Evolutionary conservation across 2,113 vertebrate genomes (phyloP).

Genomic region (Clupea harengus): DNA sequence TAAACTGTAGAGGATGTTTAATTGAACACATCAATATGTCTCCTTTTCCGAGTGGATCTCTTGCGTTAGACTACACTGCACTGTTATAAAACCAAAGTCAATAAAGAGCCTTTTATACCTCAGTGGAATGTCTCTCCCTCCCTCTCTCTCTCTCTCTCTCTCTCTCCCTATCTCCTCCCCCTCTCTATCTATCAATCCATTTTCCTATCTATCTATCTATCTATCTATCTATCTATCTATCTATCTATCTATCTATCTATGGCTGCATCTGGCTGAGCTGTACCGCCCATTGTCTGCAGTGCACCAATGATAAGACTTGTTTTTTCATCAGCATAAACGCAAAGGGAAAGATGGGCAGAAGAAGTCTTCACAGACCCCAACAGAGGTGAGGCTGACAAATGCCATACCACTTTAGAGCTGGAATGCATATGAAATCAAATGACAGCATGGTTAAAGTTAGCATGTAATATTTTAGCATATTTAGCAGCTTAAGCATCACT

Average conservation of each 20-base stretch:
- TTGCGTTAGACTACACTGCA: neutral
- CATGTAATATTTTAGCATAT: neutral
- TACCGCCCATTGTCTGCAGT: neutral
- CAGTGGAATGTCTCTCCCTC: neutral
- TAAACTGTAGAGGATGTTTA: neutral
- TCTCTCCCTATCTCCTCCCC: neutral
- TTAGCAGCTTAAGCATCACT: neutral
- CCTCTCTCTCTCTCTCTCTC: neutral
- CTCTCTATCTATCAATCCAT: neutral
- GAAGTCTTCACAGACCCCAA: slow-evolving; percentile 83
- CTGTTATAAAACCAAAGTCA: slow-evolving; percentile 3
- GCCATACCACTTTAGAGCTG: neutral
- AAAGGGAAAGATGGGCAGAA: slow-evolving; percentile 92
- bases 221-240: neutral
- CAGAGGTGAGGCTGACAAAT: slow-evolving; percentile 74
- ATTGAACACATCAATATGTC: neutral
- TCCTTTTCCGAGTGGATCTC: neutral
- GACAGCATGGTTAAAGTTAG: neutral
- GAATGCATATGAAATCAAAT: neutral
- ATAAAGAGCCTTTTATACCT: neutral
- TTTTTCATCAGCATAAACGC: slow-evolving; percentile 86
- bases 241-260: neutral
- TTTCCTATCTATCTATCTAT: neutral
- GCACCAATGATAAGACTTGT: slow-evolving; percentile 40
- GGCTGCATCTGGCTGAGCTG: neutral